phyloP scores from a whole-genome alignment of 2,113 vertebrate species.

The Oxygymnocypris stewartii region DNA sequence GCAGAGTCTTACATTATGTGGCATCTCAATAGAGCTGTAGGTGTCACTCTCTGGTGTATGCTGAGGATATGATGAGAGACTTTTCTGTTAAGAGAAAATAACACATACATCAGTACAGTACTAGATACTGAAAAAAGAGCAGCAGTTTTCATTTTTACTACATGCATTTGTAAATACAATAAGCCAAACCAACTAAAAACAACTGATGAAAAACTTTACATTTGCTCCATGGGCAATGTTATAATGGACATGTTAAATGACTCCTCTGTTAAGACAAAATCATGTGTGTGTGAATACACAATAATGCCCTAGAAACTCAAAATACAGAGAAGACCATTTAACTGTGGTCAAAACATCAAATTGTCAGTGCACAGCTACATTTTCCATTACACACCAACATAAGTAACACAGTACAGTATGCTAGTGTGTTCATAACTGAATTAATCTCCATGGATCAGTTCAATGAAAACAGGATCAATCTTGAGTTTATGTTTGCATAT shows the following conservation, averaged over 20 bases:
- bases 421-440: neutral
- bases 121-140: neutral
- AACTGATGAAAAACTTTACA: no score
- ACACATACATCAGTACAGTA: neutral
- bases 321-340: neutral
- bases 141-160: no score
- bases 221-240: no score
- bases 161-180: no score
- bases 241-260: slow-evolving; percentile 54
- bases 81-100: slow-evolving; percentile 60
- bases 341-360: neutral
- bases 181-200: no score
- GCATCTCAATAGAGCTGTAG: slow-evolving; percentile 71
- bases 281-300: no score
- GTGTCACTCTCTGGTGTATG: slow-evolving; percentile 72
- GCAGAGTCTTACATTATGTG: slow-evolving; percentile 69
- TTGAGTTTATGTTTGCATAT: neutral
- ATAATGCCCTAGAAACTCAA: neutral
- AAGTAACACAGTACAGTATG: neutral
- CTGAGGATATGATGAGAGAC: slow-evolving; percentile 65
- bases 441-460: neutral
- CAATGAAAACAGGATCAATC: neutral
- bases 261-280: slow-evolving; percentile 1
- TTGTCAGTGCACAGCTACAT: neutral
- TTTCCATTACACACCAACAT: no score